phyloP scores from a whole-genome alignment of 2,113 vertebrate species.

The Labeo rohita region DNA sequence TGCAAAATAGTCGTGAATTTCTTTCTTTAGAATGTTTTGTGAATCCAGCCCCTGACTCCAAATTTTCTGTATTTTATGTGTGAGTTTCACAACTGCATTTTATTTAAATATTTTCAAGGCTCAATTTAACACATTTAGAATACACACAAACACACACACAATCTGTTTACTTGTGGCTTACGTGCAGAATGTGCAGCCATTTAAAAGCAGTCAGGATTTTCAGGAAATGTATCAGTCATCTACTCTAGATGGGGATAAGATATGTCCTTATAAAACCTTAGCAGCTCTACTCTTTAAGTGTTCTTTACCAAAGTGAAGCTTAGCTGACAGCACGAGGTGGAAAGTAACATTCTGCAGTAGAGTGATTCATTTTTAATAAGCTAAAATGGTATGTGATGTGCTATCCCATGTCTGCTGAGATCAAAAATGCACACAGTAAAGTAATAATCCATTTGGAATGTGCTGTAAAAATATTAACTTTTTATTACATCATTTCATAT shows the following conservation, averaged over 20 bases:
- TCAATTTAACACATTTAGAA: not conserved
- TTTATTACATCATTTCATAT: not conserved
- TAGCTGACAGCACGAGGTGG: not conserved
- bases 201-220: not conserved
- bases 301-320: not conserved
- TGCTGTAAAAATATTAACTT: not conserved
- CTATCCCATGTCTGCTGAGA: not conserved
- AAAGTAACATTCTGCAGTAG: constrained; percentile 1
- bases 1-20: too few relatives aligned
- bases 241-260: not conserved
- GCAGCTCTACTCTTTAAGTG: not conserved
- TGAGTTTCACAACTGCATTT: not conserved
- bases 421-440: not conserved
- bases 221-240: not conserved
- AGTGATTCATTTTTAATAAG: constrained; percentile 23
- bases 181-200: not conserved
- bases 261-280: not conserved
- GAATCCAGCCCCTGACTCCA: not conserved
- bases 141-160: not conserved
- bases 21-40: not conserved
- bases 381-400: not conserved
- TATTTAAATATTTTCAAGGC: not conserved
- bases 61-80: not conserved
- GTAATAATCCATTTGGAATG: not conserved
- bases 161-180: not conserved